Evolutionary conservation across 92 coral and sea anemone species (phyloP), one percentile per base, ranked within the genome.

Genomic region (Umimayanthus kanabou): DNA sequence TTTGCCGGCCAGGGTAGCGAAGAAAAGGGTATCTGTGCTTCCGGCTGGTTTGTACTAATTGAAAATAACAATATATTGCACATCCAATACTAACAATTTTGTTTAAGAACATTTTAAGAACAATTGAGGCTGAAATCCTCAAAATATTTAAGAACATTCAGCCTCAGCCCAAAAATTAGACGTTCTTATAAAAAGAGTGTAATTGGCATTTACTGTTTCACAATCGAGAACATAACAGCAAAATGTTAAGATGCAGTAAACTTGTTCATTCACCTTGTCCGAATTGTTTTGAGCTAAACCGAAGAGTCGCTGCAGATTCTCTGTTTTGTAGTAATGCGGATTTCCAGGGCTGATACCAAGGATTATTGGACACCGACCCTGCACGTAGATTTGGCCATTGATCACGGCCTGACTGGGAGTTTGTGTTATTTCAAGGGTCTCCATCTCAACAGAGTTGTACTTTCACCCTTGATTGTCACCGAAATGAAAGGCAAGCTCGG

Each of bases 271-370:
- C 74, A 91, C 95, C 92, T 93, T 87, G 20, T 95, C 91, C 14
- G 98, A 76, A 64, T 87, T 93, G n/a, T 40, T 42, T 4, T 88
- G 85, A 0, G 90, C 93, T 45, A 92, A 90, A 20, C 84, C 49
- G 25, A 93, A 91, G 74, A 95, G 76, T 26, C 85, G 85, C 78
- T 81, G 74, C 64, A 95, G 92, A 28, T 85, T 89, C 15, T 92
- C 95, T 16, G 53, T 70, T 55, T 87, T 90, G 88, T 88, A 92
- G 87, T 90, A 95, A 42, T 90, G 88, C 18, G 98, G 96, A 87
- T 95, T 95, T 11, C 95, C 96, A 33, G 96, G 95, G 72, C 98
- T 95, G 1, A 95, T 47, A 4, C 93, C 98, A 28, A 95, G 82
- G 16, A 95, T 84, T 53, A 92, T 33, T 1, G 95, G 89, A 28